Base-by-base conservation (phyloP, 2,797 vertebrate genomes). In the Paguma larvata region DNA sequence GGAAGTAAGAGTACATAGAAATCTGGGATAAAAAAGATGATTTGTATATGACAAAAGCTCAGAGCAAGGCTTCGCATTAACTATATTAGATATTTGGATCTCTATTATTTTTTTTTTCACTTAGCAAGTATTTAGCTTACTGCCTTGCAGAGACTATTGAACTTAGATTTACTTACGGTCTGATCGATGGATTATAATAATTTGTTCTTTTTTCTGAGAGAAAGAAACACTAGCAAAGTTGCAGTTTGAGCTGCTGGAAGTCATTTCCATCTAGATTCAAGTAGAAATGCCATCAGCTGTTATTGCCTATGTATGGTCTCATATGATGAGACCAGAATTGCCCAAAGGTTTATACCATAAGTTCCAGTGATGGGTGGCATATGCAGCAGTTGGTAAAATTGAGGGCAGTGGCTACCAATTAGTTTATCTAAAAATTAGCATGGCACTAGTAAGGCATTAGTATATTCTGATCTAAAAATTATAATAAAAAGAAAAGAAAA, bases 401-500 rank as follows among this genome's bases (percentile, higher is more conserved):
- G 30, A 34, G 38, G 75, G 23, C 48, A 59, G 46, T 79, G 21
- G 51, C 32, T 34, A 38, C 23, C 75, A 19, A 85, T 97, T 51
- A 77, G 25, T 3, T 91, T 83, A 53, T 19, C 15, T 65, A 91
- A 95, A 34, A 92, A 83, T 30, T 18, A 65, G 30, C 51, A 80
- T 53, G 30, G 73, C 44, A 32, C 44, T 30, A 77, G 27, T 48
- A 48, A 73, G 70, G 70, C 14, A 63, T 48, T 23, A 56, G 7
- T 59, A 75, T 75, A 30, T 82, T 83, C 23, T 90, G 62, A 63
- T 7, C 18, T 90, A 86, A 59, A 6, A 80, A 70, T 63, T 87
- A 48, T n/a, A 85, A 94, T 38, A 51, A 38, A 92, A 94, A 86
- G 38, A 3, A 78, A 84, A 86, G 38, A 3, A 78, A 84, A 91